Conservation (phyloP, 2,113 vertebrate species). For the Cyprinodon brontotheroides region DNA sequence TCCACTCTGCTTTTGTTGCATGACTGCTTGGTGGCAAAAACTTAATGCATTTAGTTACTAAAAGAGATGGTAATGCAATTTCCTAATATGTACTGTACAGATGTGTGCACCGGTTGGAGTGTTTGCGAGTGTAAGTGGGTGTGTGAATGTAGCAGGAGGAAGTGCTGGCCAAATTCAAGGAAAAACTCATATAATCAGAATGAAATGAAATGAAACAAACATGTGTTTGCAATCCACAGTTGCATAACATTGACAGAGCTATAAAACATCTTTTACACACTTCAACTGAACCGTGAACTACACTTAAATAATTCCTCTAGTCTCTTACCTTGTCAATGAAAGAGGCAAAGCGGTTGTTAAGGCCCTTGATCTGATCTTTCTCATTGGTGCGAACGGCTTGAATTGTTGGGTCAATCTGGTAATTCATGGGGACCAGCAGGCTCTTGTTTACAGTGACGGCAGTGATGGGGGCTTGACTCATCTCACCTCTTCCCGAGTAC, state of each 20-base stretch:
- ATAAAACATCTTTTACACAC: background rate
- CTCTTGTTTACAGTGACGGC: conserved; percentile 76
- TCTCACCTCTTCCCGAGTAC: background rate
- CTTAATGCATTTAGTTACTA: no score
- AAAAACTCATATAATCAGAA: background rate
- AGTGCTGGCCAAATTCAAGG: background rate
- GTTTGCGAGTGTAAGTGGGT: no score
- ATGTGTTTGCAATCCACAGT: conserved; percentile 29
- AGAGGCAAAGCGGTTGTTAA: conserved; percentile 80
- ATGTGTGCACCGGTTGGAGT: no score
- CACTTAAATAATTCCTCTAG: background rate
- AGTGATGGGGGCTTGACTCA: background rate
- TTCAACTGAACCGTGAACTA: background rate
- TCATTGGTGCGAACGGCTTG: conserved; percentile 78
- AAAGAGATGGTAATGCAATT: no score
- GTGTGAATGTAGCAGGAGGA: background rate
- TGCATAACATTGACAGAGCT: conserved; percentile 27
- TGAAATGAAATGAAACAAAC: conserved; percentile 39
- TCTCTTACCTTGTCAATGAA: conserved; percentile 82
- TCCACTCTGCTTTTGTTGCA: no score
- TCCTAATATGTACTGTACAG: no score
- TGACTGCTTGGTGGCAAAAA: no score
- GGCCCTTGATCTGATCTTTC: conserved; percentile 81
- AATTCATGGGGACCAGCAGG: conserved; percentile 73
- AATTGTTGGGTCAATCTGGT: conserved; percentile 77